phyloP scores from a whole-genome alignment of 2,797 vertebrate species.

The Neomorphus geoffroyi region DNA sequence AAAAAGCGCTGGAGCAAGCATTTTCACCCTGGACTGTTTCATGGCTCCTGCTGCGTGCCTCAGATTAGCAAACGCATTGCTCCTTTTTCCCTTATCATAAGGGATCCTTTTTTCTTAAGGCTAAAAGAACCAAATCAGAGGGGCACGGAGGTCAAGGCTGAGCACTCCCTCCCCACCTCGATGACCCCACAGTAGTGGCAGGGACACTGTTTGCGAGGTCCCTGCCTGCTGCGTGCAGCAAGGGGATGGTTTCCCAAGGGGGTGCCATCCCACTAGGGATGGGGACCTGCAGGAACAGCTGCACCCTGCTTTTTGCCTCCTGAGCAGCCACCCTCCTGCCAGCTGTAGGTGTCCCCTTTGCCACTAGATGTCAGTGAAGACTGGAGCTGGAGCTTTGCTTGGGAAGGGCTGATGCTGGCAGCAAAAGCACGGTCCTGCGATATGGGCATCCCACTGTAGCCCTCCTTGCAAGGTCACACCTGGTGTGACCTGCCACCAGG shows the following conservation, averaged over 20 bases:
- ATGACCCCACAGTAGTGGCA: background rate
- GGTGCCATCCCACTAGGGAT: background rate
- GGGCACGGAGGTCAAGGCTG: background rate
- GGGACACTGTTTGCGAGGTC: background rate
- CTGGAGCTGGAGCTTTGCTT: background rate
- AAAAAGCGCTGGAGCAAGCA: background rate
- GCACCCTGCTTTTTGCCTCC: background rate
- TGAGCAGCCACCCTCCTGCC: background rate
- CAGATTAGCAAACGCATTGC: background rate
- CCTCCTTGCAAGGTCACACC: background rate
- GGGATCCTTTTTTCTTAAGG: too few relatives aligned
- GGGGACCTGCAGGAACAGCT: background rate
- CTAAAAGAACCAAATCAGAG: background rate
- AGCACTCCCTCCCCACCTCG: accelerated
- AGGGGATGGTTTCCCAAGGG: background rate
- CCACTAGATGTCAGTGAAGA: conserved; percentile 78
- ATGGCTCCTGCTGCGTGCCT: background rate
- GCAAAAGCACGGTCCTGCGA: background rate
- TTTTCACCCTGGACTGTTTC: background rate
- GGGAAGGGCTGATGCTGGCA: background rate
- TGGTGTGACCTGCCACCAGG: background rate
- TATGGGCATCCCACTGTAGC: background rate
- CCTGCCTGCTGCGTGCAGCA: too few relatives aligned
- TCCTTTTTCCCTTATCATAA: background rate
- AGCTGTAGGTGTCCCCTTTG: background rate